These are phyloP conservation scores for Aethes cnicana DNA, from an alignment of 2,888 invertebrate species.

Conservation along the genomic window DNA sequence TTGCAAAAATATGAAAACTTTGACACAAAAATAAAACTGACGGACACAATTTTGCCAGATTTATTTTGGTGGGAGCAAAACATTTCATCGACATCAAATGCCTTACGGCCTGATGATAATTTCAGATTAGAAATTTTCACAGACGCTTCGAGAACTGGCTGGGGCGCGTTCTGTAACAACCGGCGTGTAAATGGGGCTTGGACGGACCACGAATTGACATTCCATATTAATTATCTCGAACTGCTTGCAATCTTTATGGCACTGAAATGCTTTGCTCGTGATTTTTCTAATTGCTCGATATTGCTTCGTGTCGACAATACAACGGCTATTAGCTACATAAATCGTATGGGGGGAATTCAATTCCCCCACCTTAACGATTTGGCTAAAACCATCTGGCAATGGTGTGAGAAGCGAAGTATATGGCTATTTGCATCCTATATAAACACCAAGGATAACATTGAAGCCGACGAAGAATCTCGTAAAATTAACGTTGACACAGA, in stretches of 20 bases:
- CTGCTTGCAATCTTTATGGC: conserved; percentile 6
- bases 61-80: conserved; percentile 20
- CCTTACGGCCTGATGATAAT: background rate
- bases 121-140: conserved; percentile 17
- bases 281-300: background rate
- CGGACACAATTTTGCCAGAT: background rate
- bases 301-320: conserved; percentile 9
- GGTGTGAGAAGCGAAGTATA: conserved; percentile 32
- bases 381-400: conserved; percentile 27
- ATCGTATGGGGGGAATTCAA: background rate
- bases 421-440: conserved; percentile 33
- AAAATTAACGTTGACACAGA: conserved; percentile 26
- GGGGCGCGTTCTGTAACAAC: conserved; percentile 12
- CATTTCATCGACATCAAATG: background rate
- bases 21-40: background rate
- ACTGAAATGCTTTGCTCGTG: conserved; percentile 2
- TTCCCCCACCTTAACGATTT: background rate
- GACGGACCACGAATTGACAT: background rate
- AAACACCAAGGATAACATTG: conserved; percentile 26
- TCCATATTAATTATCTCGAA: conserved; percentile 22
- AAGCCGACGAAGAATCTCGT: conserved; percentile 33
- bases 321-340: background rate
- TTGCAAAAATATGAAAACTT: conserved; percentile 7
- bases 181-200: conserved; percentile 1
- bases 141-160: conserved; percentile 25